These are phyloP conservation scores for Lasiommata megera DNA, from an alignment of 2,888 invertebrate genomes.

Conservation along the genomic window DNA sequence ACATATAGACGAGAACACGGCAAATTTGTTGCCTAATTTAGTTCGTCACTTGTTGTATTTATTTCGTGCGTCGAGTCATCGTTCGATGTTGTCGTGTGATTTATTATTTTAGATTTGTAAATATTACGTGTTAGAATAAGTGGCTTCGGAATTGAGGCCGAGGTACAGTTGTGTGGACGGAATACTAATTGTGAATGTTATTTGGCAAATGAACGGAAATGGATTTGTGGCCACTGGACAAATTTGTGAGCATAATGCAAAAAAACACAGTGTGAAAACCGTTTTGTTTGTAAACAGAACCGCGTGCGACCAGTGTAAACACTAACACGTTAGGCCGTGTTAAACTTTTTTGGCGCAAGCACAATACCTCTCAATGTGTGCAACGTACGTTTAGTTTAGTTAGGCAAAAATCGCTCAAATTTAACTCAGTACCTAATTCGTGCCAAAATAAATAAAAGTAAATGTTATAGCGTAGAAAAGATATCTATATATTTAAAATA, in stretches of 20 bases:
- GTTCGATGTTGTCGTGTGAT: constrained; percentile 72
- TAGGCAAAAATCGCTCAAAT: constrained; percentile 36
- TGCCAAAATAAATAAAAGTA: constrained; percentile 38
- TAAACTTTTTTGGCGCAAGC: constrained; percentile 25
- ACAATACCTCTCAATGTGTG: background rate
- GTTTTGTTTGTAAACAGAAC: constrained; percentile 74
- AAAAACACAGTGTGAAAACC: constrained; percentile 46
- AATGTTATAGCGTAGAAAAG: constrained; percentile 20
- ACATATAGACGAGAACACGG: constrained; percentile 81
- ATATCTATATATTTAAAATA: background rate
- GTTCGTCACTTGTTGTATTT: constrained; percentile 80
- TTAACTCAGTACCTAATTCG: constrained; percentile 35
- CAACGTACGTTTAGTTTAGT: constrained; percentile 2
- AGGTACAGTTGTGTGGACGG: background rate
- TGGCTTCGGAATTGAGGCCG: constrained; percentile 18
- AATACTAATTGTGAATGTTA: background rate
- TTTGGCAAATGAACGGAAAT: background rate
- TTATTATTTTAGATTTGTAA: constrained; percentile 36
- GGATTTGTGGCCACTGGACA: constrained; percentile 27
- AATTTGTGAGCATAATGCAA: constrained; percentile 25
- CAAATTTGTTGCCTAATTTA: constrained; percentile 81
- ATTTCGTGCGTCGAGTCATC: constrained; percentile 78
- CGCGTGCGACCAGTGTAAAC: constrained; percentile 56
- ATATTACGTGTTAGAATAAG: constrained; percentile 32
- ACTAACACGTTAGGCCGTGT: constrained; percentile 29